Conservation (phyloP, 1,140 invertebrate genomes). For the Sminthurinus signatus region DNA sequence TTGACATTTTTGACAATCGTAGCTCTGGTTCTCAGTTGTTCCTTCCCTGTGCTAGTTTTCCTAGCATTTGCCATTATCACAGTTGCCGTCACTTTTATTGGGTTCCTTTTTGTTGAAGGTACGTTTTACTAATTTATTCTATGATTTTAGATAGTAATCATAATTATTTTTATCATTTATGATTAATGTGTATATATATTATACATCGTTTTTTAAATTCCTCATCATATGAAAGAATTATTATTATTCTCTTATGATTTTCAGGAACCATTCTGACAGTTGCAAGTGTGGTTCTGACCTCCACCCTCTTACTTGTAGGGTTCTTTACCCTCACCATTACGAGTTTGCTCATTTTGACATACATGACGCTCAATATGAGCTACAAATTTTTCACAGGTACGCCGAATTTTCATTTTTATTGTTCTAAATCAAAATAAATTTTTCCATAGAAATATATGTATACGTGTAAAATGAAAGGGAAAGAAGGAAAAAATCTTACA, state of each 20-base stretch:
- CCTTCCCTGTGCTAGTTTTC: constrained; percentile 33
- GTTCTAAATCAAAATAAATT: too few species aligned
- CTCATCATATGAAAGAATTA: too few species aligned
- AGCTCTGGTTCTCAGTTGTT: constrained; percentile 19
- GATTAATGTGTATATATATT: too few species aligned
- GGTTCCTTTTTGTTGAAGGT: constrained; percentile 41
- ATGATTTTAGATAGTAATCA: too few species aligned
- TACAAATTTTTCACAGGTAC: neutral
- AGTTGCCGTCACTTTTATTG: constrained; percentile 36
- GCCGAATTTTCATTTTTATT: too few species aligned
- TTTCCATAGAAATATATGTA: too few species aligned
- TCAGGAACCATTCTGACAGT: constrained; percentile 29
- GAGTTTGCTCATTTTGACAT: neutral
- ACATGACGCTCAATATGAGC: neutral
- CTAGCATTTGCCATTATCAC: constrained; percentile 35
- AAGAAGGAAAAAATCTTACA: too few species aligned
- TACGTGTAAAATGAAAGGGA: too few species aligned
- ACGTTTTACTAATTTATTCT: neutral
- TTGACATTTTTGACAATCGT: constrained; percentile 26
- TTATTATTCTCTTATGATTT: constrained; percentile 16
- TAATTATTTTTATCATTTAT: too few species aligned
- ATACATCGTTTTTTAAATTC: too few species aligned
- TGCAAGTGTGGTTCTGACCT: constrained; percentile 26
- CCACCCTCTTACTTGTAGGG: constrained; percentile 20
- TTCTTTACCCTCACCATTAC: constrained; percentile 20